Evolutionary conservation across 2,113 vertebrate species (phyloP).

Genomic region (Cettia cetti): DNA sequence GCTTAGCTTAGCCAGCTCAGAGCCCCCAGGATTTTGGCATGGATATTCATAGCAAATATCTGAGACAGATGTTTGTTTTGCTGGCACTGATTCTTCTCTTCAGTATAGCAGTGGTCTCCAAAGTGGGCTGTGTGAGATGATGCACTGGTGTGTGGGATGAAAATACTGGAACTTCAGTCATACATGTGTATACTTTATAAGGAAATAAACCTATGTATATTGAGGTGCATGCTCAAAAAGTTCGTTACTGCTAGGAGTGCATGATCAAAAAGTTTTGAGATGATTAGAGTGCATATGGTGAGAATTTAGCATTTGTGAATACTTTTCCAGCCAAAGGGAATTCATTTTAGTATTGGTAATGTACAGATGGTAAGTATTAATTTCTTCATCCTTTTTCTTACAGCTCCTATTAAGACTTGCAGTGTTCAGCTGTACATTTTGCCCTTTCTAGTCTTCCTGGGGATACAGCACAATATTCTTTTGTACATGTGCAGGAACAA

Average conservation of each 20-base stretch:
- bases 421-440: constrained; percentile 21
- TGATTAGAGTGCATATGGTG: neutral
- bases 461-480: constrained; percentile 18
- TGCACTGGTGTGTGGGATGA: neutral
- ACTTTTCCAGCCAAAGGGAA: neutral
- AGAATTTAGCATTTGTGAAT: neutral
- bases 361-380: constrained; percentile 4
- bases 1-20: neutral
- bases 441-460: constrained; percentile 27
- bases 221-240: neutral
- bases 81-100: neutral
- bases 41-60: neutral
- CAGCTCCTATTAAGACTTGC: neutral
- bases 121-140: neutral
- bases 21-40: neutral
- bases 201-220: neutral
- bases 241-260: neutral
- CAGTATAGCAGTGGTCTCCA: neutral
- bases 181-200: neutral
- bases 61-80: neutral
- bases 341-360: neutral
- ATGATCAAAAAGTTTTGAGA: neutral
- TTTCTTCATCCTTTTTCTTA: constrained; percentile 6
- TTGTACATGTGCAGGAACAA: neutral
- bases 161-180: neutral